Percentiles rank a stretch among this genome's conserved stretches.
phyloP scores from a whole-genome alignment of 2,888 invertebrate genomes.

The Elaeidobius kamerunicus region DNA sequence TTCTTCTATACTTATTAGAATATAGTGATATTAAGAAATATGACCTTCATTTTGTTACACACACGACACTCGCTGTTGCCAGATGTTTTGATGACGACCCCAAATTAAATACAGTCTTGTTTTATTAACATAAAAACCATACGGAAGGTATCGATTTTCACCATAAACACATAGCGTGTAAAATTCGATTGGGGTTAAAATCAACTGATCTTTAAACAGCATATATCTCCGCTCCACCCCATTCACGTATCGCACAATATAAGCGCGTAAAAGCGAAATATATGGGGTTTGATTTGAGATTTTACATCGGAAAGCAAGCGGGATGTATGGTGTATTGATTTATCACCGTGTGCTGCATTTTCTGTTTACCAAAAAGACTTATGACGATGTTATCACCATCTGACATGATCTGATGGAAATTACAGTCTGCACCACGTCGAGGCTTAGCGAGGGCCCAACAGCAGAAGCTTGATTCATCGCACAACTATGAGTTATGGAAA shows the following conservation, averaged over 20 bases:
- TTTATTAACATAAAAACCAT: too few relatives aligned
- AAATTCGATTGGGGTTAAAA: too few relatives aligned
- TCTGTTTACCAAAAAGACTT: conserved; percentile 36
- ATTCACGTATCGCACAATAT: conserved; percentile 17
- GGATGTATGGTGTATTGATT: too few relatives aligned
- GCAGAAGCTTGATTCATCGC: background rate
- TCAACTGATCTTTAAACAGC: conserved; percentile 3
- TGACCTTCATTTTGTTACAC: too few relatives aligned
- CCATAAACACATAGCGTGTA: too few relatives aligned
- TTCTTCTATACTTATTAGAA: too few relatives aligned
- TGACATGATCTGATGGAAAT: conserved; percentile 27
- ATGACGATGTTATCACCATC: conserved; percentile 34
- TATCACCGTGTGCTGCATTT: conserved; percentile 37
- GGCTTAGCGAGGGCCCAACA: background rate
- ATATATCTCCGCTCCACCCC: conserved; percentile 14
- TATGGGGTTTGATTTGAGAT: conserved; percentile 39
- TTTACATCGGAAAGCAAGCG: conserved; percentile 35
- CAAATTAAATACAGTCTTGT: too few relatives aligned
- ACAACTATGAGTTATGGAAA: background rate
- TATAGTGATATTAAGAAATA: too few relatives aligned
- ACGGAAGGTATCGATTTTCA: too few relatives aligned
- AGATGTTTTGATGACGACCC: conserved; percentile 38
- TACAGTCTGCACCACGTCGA: conserved; percentile 14
- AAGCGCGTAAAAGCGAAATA: conserved; percentile 26
- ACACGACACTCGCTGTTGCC: too few relatives aligned